Base-by-base conservation (phyloP, 2,888 invertebrate species). In the Agonopterix heracliana region DNA sequence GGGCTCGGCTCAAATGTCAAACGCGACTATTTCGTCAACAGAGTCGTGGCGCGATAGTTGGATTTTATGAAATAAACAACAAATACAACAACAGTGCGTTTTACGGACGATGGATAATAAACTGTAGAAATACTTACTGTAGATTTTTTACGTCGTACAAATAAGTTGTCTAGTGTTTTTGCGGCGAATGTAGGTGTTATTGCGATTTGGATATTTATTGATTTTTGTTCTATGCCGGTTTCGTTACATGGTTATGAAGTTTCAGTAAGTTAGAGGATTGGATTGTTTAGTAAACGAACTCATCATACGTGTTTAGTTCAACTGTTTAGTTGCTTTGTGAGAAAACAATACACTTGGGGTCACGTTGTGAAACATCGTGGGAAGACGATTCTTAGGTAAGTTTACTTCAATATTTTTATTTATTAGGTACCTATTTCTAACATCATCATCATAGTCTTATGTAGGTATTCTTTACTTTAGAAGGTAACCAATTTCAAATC, bases 1-100 rank as follows among this genome's bases (percentile, higher is more conserved):
- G 91, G 91, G 91, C 91, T 90, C 91, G 91, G 91, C 91, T 90
- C 90, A 91, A 91, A 92, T 91, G 91, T 92, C 91, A 91, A 92
- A 91, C 91, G 90, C 81, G 79, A 86, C 85, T 89, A 89, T 89
- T 89, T 89, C 89, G 85, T 89, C 89, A 89, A 89, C 87, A 88
- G 87, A 83, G 77, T 76, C 81, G 84, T 81, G 81, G 84, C 84
- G 87, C 82, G 86, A 74, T 82, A 87, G 87, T 83, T 86, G 88
- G 79, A 78, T 84, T 85, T 85, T 80, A 80, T 81, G 70, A 84
- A 86, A 80, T 84, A 85, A 41, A 82, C 71, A 86, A 86, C 80
- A 84, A 86, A 85, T 81, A 81, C 60, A 68, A 72, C 66, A 74
- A 65, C 66, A 72, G 78, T 81, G 80, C 69, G 70, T 71, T 79